Evolutionary conservation across 2,797 vertebrate species (phyloP).

Genomic region (Euphonia xanthogaster): DNA sequence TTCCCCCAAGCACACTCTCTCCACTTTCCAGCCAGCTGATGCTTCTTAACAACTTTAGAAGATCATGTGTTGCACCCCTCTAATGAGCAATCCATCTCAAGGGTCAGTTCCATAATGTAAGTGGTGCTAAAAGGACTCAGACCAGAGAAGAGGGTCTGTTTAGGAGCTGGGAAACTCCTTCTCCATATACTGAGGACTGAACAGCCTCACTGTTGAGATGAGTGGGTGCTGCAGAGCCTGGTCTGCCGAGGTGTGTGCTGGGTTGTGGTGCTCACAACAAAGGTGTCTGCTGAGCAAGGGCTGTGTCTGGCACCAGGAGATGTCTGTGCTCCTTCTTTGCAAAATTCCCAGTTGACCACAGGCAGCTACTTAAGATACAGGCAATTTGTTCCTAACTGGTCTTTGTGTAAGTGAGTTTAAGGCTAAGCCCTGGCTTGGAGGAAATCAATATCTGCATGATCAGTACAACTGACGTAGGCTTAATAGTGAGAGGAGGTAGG

Average conservation of each 20-base stretch:
- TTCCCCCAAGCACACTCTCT: not conserved
- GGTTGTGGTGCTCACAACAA: not conserved
- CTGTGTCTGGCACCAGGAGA: not conserved
- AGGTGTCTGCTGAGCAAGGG: not conserved
- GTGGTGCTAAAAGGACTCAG: not conserved
- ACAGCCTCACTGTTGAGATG: not conserved
- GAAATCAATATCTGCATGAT: not conserved
- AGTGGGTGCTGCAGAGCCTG: not conserved
- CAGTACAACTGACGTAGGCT: not conserved
- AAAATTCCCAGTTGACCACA: not conserved
- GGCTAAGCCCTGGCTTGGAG: not conserved
- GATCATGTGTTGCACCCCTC: not conserved
- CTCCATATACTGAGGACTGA: not conserved
- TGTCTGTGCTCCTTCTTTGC: not conserved
- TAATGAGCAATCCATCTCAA: not conserved
- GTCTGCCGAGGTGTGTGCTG: fast-evolving
- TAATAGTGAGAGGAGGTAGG: not conserved
- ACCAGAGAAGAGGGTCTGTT: not conserved
- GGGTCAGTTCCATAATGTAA: not conserved
- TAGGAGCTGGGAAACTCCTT: not conserved
- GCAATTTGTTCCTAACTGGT: not conserved
- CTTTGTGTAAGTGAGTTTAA: not conserved
- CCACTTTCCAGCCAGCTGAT: not conserved
- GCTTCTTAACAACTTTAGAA: not conserved
- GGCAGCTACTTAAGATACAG: not conserved